Evolutionary conservation across 2,113 vertebrate species (phyloP), one percentile per base, ranked within the genome.

Genomic region (Corvus moneduloides): DNA sequence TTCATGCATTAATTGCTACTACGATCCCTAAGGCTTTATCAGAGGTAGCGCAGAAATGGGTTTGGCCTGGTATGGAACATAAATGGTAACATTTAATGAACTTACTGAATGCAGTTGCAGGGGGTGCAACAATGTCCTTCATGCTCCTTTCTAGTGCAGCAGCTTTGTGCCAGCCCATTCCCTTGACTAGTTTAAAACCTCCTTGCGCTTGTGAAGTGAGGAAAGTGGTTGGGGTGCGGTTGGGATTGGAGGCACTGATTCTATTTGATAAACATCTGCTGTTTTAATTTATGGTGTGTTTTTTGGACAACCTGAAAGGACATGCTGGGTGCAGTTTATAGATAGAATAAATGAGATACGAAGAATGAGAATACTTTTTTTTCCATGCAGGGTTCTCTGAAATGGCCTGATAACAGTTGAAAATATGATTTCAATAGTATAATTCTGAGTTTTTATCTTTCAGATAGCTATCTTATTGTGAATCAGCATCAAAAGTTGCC

Each of bases 191-290:
- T 69, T 93, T 58, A 85, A 89, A 85, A 27, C 41, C 33, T 55
- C 15, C n/a, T 87, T 27, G 28, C 39, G 5, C 30, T 79, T 62
- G n/a, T 51, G 28, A 75, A 74, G 69, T 54, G 69, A 55, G 28
- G 62, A 66, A 37, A 73, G 46, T 14, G 13, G 33, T 58, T 82
- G 73, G 46, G 15, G 13, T 79, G 39, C 55, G 43, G 16, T 79
- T 41, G 24, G 58, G 32, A 80, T 15, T 73, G 62, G 59, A 61
- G 43, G 76, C 16, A 7, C 49, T n/a, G 37, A 61, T 84, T 92
- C 37, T 89, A 6, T 87, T 74, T 93, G 58, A 58, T 94, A 89
- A 95, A 92, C 49, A 76, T 94, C 73, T 93, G 66, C 49, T 86
- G 18, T 72, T 33, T 90, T 82, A 83, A 87, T 79, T 83, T 80